Evolutionary conservation across 2,113 vertebrate genomes (phyloP).

Genomic region (Hemichromis elongatus): DNA sequence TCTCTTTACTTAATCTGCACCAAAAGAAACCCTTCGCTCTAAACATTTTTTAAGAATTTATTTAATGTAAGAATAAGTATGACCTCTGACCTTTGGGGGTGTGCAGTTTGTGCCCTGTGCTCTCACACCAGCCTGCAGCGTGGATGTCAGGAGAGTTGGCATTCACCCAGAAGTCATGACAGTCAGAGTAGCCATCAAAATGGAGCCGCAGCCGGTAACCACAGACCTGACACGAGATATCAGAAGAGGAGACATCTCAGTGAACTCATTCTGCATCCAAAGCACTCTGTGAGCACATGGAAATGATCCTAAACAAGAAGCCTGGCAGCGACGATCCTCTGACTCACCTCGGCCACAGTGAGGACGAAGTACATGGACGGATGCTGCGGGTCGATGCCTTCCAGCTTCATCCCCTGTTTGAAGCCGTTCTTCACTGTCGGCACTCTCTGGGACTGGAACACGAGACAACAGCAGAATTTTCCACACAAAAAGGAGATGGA

Average conservation of each 20-base stretch:
- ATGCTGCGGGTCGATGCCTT: conserved; percentile 94
- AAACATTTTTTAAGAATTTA: neutral
- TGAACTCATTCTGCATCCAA: neutral
- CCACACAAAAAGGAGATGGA: neutral
- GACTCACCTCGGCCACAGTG: conserved; percentile 90
- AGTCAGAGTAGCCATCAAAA: conserved; percentile 95
- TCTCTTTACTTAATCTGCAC: neutral
- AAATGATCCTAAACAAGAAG: neutral
- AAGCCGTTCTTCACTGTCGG: conserved; percentile 84
- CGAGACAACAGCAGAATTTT: neutral
- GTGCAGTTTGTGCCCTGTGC: conserved; percentile 90
- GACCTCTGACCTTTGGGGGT: conserved; percentile 89
- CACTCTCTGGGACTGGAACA: conserved; percentile 77
- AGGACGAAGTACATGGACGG: conserved; percentile 98
- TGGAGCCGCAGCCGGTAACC: conserved; percentile 93
- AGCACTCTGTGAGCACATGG: neutral
- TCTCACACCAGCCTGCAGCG: conserved; percentile 91
- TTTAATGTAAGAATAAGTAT: neutral
- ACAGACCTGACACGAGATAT: conserved; percentile 77
- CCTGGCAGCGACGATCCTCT: neutral
- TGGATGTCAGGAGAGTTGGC: conserved; percentile 92
- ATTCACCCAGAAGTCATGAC: conserved; percentile 98
- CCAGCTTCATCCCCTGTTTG: conserved; percentile 95
- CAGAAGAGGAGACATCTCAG: neutral
- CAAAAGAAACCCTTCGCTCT: neutral